phyloP scores from a whole-genome alignment of 92 coral and sea anemone species.

The Epizoanthus ramosus region DNA sequence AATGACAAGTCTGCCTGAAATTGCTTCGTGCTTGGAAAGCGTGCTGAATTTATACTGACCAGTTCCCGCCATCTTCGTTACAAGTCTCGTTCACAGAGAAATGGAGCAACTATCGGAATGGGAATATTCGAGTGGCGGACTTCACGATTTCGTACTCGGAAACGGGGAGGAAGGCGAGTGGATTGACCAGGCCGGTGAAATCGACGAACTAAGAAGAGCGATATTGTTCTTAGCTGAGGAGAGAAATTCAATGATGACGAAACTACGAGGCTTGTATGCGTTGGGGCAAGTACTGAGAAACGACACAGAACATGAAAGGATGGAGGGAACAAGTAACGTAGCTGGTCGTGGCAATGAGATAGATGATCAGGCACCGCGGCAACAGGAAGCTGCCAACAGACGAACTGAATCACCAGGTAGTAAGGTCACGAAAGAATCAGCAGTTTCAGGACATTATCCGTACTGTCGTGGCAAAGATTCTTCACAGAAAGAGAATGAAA shows the following conservation, averaged over 20 bases:
- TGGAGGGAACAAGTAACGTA: neutral
- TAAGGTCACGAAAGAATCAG: conserved; percentile 27
- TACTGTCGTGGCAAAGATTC: neutral
- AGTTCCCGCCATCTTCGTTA: conserved; percentile 6
- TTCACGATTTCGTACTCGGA: conserved; percentile 54
- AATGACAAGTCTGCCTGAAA: conserved; percentile 1
- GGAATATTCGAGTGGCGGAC: conserved; percentile 26
- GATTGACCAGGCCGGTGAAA: conserved; percentile 41
- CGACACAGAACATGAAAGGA: neutral
- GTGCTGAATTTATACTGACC: neutral
- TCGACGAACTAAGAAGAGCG: conserved; percentile 52
- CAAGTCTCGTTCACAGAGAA: neutral
- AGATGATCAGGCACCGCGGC: neutral
- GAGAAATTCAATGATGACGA: conserved; percentile 55
- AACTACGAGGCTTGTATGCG: conserved; percentile 54
- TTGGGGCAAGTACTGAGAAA: conserved; percentile 43
- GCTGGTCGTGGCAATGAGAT: conserved; percentile 20
- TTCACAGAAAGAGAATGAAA: conserved; percentile 12
- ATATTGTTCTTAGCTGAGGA: conserved; percentile 57
- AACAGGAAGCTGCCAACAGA: conserved; percentile 32
- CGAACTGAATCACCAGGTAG: conserved; percentile 3
- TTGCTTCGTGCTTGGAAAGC: neutral
- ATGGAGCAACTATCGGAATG: conserved; percentile 32
- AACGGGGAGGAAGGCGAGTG: conserved; percentile 52
- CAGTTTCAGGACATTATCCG: neutral